Conservation (phyloP, 2,888 invertebrate species). For the Erpobdella octoculata region DNA sequence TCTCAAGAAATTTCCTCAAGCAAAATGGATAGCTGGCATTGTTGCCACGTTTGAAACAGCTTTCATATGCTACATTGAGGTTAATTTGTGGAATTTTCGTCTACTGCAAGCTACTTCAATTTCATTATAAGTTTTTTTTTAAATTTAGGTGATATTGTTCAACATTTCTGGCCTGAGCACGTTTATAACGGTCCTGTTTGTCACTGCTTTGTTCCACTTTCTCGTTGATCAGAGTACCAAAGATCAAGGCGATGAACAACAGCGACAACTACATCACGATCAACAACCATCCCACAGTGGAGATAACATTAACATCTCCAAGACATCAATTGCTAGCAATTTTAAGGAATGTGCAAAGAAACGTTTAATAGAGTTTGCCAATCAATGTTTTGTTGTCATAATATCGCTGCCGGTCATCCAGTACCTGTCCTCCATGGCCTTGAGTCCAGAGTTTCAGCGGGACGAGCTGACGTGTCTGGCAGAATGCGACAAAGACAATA, state of each 20-base stretch:
- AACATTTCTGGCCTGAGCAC: background rate
- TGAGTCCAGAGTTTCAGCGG: background rate
- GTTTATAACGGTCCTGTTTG: background rate
- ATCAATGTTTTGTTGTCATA: background rate
- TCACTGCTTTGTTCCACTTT: background rate
- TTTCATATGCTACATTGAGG: slow-evolving; percentile 11
- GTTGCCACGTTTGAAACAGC: slow-evolving; percentile 5
- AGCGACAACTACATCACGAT: no score
- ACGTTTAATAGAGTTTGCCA: background rate
- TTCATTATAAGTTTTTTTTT: no score
- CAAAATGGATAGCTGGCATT: background rate
- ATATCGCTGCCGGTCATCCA: background rate
- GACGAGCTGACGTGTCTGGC: background rate
- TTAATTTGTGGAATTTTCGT: background rate
- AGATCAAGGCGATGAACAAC: no score
- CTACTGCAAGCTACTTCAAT: no score
- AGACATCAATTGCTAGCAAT: background rate
- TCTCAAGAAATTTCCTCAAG: background rate
- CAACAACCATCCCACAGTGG: no score
- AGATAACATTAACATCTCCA: no score
- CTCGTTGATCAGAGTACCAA: no score
- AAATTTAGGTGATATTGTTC: background rate
- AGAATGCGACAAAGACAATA: background rate
- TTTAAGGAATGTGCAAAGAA: background rate
- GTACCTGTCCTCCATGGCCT: background rate